phyloP scores from a whole-genome alignment of 2,113 vertebrate genomes.

The Eleginops maclovinus region DNA sequence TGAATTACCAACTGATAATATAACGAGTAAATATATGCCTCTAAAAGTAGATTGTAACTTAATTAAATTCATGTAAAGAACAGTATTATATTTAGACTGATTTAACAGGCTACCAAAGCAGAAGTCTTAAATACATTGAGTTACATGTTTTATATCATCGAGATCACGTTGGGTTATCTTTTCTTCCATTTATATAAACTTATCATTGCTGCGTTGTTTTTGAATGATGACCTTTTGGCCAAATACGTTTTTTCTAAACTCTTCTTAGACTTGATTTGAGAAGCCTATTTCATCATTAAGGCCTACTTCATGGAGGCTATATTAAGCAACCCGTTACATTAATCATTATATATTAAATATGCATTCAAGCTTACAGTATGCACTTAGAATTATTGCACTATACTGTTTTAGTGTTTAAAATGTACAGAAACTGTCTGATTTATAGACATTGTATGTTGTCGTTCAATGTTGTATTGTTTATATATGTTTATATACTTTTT shows the following conservation, averaged over 20 bases:
- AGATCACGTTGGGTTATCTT: no score
- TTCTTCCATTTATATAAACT: no score
- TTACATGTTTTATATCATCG: no score
- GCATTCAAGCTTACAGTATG: background rate
- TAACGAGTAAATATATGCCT: background rate
- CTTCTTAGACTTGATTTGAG: no score
- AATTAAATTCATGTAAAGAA: background rate
- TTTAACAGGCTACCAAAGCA: no score
- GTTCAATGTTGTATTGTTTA: background rate
- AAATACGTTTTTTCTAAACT: no score
- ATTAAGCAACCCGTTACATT: background rate
- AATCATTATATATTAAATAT: background rate
- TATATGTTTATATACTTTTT: background rate
- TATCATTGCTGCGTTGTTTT: slow-evolving; percentile 1
- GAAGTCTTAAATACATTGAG: no score
- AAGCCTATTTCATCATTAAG: no score
- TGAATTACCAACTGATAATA: background rate
- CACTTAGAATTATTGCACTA: background rate
- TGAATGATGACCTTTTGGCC: background rate
- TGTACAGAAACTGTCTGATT: background rate
- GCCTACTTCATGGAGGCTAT: background rate
- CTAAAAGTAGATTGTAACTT: background rate
- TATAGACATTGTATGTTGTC: background rate
- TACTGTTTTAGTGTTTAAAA: background rate
- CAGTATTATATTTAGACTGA: background rate